Evolutionary conservation across 53 echinoderm and acorn worm genomes (phyloP).

Genomic region (Pentamera pediparva): DNA sequence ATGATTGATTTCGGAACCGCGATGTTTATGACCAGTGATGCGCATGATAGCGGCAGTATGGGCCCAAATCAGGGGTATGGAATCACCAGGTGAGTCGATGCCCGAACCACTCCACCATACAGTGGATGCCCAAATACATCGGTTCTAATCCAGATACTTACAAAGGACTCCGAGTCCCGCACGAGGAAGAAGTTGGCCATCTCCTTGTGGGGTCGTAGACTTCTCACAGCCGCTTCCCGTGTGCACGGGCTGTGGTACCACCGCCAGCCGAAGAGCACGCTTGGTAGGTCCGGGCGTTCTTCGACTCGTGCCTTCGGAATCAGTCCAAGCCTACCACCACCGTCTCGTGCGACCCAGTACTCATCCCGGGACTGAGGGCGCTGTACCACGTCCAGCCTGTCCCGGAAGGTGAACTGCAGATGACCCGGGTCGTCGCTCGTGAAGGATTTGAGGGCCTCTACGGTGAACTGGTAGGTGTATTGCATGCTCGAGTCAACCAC

Average conservation of each 20-base stretch:
- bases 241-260: slow-evolving; percentile 8
- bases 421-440: background rate
- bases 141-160: background rate
- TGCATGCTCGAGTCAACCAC: background rate
- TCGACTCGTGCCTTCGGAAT: slow-evolving; percentile 4
- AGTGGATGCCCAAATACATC: too few relatives aligned
- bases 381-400: background rate
- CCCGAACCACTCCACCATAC: too few relatives aligned
- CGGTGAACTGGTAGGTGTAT: slow-evolving; percentile 6
- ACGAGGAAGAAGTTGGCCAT: background rate
- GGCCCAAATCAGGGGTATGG: too few relatives aligned
- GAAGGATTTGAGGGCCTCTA: background rate
- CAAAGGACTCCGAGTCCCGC: slow-evolving; percentile 14
- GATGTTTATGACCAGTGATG: too few relatives aligned
- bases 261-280: background rate
- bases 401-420: background rate
- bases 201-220: background rate
- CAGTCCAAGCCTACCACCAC: slow-evolving; percentile 1
- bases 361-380: background rate
- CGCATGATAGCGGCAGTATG: too few relatives aligned
- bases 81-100: too few relatives aligned
- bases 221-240: background rate
- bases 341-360: background rate
- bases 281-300: background rate
- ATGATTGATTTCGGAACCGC: too few relatives aligned